Base-by-base conservation (phyloP, 2,113 vertebrate species). In the Microtus oregoni region DNA sequence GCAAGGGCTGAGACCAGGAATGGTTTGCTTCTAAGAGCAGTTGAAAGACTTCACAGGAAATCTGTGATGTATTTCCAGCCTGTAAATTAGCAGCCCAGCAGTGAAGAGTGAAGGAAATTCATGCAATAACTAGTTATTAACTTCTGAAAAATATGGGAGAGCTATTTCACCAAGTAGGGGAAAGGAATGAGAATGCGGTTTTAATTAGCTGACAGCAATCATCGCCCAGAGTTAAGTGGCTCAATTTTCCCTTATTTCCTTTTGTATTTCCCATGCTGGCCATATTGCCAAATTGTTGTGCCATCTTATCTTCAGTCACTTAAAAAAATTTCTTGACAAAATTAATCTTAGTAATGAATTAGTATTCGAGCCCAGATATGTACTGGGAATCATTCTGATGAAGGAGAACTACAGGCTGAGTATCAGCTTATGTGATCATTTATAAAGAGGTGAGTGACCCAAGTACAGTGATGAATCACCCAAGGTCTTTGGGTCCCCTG, bases 231-330 rank as follows among this genome's bases (percentile, higher is more conserved):
- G 41, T 24, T 85, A 28, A 94, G 68, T 9, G 15, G 78, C 94
- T 91, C 85, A 95, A 89, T 20, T 77, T 12, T 82, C n/a, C n/a
- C 58, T 90, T 44, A 38, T 28, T 94, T 88, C 58, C 96, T 79
- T 70, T 9, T 0, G 55, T 44, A n/a, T 92, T 95, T 95, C 47
- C 86, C 92, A 97, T 90, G 32, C 38, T 96, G 58, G 22, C 79
- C 70, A 72, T 92, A 63, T 19, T 91, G 91, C 67, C 93, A 86
- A 97, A 94, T 72, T 78, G 55, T 47, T 17, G 65, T 93, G 82
- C 81, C 96, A 91, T 97, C 93, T 87, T 96, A 94, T 92, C 73
- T 19, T 85, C 95, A 97, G 97, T 94, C 91, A 87, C 67, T 55
- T 75, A 68, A 72, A 77, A 95, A 89, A 75, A 30, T 90, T 30